A percentile compares a stretch with the other conserved stretches of the same genome.
Evolutionary conservation across 2,888 invertebrate genomes (phyloP).

Genomic region (Axea sp.): DNA sequence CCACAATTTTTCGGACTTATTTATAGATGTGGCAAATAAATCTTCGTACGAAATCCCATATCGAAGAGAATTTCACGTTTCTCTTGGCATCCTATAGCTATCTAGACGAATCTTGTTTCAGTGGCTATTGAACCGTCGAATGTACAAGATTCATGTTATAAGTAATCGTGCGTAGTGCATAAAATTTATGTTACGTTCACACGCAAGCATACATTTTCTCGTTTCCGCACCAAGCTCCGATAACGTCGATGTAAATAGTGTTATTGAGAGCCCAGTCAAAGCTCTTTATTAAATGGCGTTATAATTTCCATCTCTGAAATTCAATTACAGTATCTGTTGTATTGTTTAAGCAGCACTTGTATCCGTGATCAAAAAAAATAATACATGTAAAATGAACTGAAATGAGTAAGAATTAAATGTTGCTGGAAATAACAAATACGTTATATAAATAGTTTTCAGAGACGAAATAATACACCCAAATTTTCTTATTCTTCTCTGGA

Average conservation of each 20-base stretch:
- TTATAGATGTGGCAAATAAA: slow-evolving; percentile 11
- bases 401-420: too few species aligned
- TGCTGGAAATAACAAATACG: too few species aligned
- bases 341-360: too few species aligned
- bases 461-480: too few species aligned
- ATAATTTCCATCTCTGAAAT: too few species aligned
- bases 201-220: slow-evolving; percentile 30
- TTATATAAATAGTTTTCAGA: too few species aligned
- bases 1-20: too few species aligned
- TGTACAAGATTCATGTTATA: slow-evolving; percentile 45
- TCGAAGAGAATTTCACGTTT: slow-evolving; percentile 19
- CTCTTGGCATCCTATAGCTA: slow-evolving; percentile 24
- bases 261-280: slow-evolving; percentile 17
- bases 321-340: too few species aligned
- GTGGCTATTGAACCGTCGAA: slow-evolving; percentile 53
- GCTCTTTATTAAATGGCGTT: slow-evolving; percentile 15
- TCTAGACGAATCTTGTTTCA: slow-evolving; percentile 41
- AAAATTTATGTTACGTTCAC: slow-evolving; percentile 54
- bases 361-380: too few species aligned
- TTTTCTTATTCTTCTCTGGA: too few species aligned
- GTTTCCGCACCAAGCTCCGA: slow-evolving; percentile 20
- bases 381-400: too few species aligned
- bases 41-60: slow-evolving; percentile 5
- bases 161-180: slow-evolving; percentile 54
- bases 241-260: slow-evolving; percentile 29